Evolutionary conservation across 1,140 invertebrate genomes (phyloP), one percentile per base, ranked within the genome.

Genomic region (Habropoda laboriosa): DNA sequence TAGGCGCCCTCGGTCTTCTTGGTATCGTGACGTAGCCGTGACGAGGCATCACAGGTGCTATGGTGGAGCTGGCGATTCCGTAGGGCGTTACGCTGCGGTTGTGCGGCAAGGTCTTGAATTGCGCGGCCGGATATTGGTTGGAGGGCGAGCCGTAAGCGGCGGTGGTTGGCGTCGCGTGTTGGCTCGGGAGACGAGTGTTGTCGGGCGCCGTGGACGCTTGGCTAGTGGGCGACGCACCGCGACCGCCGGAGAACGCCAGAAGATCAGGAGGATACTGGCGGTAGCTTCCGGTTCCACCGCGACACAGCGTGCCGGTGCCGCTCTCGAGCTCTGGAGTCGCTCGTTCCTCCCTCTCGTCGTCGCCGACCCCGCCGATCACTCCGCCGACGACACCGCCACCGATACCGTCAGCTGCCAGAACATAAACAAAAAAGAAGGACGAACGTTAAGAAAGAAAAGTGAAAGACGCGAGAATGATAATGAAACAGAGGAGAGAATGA

Each of bases 21-120:
- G 97, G 97, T 72, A 98, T 97, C 8, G 97, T 97, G 12, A 97
- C 96, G 88, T 97, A 97, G 6, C 96, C 96, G 89, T 96, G 95
- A 70, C 96, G 94, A n/a, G 96, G 94, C 60, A 95, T 91, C 3
- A 96, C 94, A 13, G 95, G 75, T 92, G 94, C 80, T 92, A 94
- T 79, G 93, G 94, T 18, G 93, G 93, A 55, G 93, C 93, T 55
- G 93, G 92, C 75, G 93, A 68, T 94, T 79, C 92, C 81, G 87
- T 96, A 97, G 0, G 96, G 96, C 0, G 96, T 96, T 51, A 95
- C 95, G 27, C 95, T 96, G 53, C 96, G 94, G 18, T 95, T 96
- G 86, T 96, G 95, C 1, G 96, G 96, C 58, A 97, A 86, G 2
- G 96, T 96, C 80, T 95, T 95, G 89, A 95, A 96, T n/a, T n/a